phyloP scores from a whole-genome alignment of 2,888 invertebrate species.

The Pachymerium ferrugineum region DNA sequence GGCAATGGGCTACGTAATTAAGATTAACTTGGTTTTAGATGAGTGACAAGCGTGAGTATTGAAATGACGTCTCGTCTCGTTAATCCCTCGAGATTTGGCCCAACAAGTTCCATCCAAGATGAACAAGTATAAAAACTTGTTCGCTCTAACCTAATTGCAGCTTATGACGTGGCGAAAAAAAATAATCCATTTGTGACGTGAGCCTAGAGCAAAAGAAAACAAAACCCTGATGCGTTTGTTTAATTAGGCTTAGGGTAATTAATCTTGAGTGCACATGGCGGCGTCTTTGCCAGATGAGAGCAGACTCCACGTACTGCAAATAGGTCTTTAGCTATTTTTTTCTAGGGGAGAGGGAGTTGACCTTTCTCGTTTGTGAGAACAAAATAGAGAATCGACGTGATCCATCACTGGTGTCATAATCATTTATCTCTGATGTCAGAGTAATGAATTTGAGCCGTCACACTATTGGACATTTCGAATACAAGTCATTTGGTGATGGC shows the following conservation, averaged over 20 bases:
- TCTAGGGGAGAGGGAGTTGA: background rate
- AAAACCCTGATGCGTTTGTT: conserved; percentile 20
- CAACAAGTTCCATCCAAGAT: background rate
- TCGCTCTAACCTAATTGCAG: background rate
- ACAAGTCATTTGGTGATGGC: conserved; percentile 8
- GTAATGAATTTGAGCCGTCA: conserved; percentile 30
- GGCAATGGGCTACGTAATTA: background rate
- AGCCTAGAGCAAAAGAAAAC: background rate
- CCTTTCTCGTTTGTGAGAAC: conserved; percentile 4
- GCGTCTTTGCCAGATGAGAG: background rate
- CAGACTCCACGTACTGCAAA: background rate
- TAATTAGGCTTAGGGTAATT: conserved; percentile 29
- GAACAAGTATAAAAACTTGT: background rate
- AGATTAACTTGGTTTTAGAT: background rate
- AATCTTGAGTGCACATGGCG: conserved; percentile 2
- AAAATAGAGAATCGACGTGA: conserved; percentile 23
- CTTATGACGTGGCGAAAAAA: background rate
- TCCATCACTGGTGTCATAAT: conserved; percentile 31
- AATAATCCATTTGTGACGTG: background rate
- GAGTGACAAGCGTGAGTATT: background rate
- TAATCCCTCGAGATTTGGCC: background rate
- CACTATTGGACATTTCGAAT: conserved; percentile 23
- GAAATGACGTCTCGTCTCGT: background rate
- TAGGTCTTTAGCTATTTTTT: background rate
- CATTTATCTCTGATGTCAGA: conserved; percentile 20